Conservation (phyloP, 2,888 invertebrate genomes). For the Melieria picta region DNA sequence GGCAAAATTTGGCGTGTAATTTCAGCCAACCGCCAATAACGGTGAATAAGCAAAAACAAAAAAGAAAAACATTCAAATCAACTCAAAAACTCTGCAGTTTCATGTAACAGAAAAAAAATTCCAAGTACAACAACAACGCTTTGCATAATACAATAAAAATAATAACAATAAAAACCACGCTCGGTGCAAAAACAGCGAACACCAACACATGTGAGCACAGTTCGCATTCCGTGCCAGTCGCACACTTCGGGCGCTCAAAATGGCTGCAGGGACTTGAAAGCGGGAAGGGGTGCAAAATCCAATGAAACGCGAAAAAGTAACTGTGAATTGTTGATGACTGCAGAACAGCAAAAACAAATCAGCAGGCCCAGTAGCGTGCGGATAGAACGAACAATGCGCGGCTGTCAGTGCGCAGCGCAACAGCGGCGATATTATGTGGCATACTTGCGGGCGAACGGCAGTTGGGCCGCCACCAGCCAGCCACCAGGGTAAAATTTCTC, state of each 20-base stretch:
- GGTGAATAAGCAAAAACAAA: no score
- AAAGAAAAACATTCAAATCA: no score
- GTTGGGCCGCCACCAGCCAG: neutral
- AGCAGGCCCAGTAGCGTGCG: constrained; percentile 2
- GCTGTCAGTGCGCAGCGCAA: neutral
- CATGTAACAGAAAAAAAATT: no score
- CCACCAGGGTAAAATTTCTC: constrained; percentile 34
- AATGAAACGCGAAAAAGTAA: constrained; percentile 46
- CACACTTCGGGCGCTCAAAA: no score
- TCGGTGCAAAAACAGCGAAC: neutral
- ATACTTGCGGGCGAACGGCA: constrained; percentile 5
- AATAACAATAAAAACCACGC: neutral
- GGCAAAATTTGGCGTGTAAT: no score
- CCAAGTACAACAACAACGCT: neutral
- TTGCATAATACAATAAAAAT: neutral
- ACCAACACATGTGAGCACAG: neutral
- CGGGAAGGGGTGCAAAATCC: neutral
- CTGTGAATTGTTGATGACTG: constrained; percentile 59
- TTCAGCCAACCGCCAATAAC: no score
- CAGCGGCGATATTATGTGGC: constrained; percentile 2
- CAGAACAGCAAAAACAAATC: constrained; percentile 21
- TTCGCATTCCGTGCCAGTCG: neutral
- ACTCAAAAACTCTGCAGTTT: no score
- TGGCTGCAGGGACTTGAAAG: no score
- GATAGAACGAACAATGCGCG: neutral